A percentile compares a stretch with the other conserved stretches of the same genome.
phyloP scores from a whole-genome alignment of 1,140 invertebrate genomes.

The Samia ricini region DNA sequence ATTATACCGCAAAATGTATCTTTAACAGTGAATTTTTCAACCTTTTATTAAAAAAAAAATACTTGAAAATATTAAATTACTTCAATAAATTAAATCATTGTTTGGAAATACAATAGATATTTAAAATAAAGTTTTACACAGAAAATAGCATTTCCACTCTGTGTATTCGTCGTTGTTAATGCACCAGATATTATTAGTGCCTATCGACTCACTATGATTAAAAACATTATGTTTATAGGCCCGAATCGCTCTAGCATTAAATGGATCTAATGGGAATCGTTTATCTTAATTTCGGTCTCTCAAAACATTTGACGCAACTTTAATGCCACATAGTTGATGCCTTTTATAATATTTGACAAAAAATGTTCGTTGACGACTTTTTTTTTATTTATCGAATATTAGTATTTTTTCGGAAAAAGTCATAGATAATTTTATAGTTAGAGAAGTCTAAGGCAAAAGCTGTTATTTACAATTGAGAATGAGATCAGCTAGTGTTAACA shows the following conservation, averaged over 20 bases:
- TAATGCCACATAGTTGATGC: slow-evolving; percentile 26
- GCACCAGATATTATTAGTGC: slow-evolving; percentile 24
- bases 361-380: slow-evolving; percentile 13
- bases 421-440: background rate
- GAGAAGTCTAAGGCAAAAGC: background rate
- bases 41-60: too few species aligned
- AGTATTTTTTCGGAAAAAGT: slow-evolving; percentile 2
- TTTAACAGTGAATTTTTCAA: too few species aligned
- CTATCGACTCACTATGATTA: slow-evolving; percentile 50
- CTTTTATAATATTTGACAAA: slow-evolving; percentile 30
- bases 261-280: slow-evolving; percentile 65
- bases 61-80: too few species aligned
- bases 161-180: background rate
- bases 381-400: background rate
- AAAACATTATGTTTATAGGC: slow-evolving; percentile 71
- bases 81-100: too few species aligned
- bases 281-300: slow-evolving; percentile 69
- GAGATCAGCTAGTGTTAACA: background rate
- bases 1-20: too few species aligned
- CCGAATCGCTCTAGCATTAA: slow-evolving; percentile 61
- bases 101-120: background rate
- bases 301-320: slow-evolving; percentile 68
- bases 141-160: background rate
- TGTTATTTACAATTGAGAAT: background rate
- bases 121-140: background rate